Evolutionary conservation across 2,888 invertebrate species (phyloP).

Genomic region (Trachelus iudaicus): DNA sequence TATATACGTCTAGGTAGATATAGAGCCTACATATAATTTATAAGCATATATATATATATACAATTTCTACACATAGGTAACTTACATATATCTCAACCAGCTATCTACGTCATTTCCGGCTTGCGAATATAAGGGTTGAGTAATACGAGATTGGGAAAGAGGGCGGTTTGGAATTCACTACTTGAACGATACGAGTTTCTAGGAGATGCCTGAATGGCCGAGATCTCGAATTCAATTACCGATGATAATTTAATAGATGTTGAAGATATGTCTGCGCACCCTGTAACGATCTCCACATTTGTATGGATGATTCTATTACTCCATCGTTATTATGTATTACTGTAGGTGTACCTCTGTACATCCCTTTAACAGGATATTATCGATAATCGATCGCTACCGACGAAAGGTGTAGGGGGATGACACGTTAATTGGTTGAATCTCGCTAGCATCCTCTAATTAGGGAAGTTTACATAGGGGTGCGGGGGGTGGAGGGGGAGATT

Average conservation of each 20-base stretch:
- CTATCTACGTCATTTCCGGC: too few relatives aligned
- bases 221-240: slow-evolving; percentile 22
- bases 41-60: background rate
- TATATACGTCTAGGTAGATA: too few relatives aligned
- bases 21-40: too few relatives aligned
- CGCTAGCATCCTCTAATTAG: too few relatives aligned
- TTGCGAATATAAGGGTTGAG: too few relatives aligned
- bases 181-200: too few relatives aligned
- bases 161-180: background rate
- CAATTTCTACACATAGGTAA: background rate
- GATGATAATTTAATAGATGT: slow-evolving; percentile 23
- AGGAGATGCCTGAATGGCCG: slow-evolving; percentile 7
- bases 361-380: background rate
- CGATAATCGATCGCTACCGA: background rate
- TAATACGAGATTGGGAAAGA: background rate
- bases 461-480: too few relatives aligned
- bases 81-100: too few relatives aligned
- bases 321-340: background rate
- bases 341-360: background rate
- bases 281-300: background rate
- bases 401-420: background rate
- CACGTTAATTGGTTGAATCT: background rate
- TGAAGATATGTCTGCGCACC: background rate
- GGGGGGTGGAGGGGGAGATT: too few relatives aligned
- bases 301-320: background rate